A percentile compares a stretch with the other conserved stretches of the same genome.
Evolutionary conservation across 2,113 vertebrate genomes (phyloP).

Genomic region (Anguilla rostrata): DNA sequence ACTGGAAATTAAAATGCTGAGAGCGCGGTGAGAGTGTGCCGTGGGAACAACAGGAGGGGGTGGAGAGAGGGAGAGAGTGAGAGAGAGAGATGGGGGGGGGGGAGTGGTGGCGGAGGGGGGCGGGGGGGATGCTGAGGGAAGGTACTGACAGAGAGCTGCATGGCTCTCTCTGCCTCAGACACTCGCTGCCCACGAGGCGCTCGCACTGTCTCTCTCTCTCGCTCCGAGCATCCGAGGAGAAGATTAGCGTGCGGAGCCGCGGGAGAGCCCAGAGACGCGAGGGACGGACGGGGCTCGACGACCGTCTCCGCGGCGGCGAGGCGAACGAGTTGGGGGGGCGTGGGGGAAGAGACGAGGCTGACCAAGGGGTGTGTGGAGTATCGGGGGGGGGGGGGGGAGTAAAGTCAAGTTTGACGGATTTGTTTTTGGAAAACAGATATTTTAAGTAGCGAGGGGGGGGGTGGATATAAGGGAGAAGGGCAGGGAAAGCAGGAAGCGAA

Average conservation of each 20-base stretch:
- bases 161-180: background rate
- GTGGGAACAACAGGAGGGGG: background rate
- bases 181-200: background rate
- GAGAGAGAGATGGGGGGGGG: conserved; percentile 39
- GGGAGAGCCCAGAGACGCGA: background rate
- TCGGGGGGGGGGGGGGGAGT: background rate
- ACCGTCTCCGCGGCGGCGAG: background rate
- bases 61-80: conserved; percentile 3
- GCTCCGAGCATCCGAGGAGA: background rate
- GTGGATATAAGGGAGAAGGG: background rate
- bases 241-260: background rate
- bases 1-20: conserved; percentile 22
- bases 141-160: background rate
- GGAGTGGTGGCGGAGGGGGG: conserved; percentile 39
- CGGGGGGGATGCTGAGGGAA: background rate
- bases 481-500: background rate
- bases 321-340: background rate
- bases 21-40: background rate
- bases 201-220: background rate
- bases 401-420: background rate
- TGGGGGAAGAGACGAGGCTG: background rate
- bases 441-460: background rate
- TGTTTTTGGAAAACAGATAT: background rate
- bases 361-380: background rate
- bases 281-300: background rate